Percentiles rank a stretch among this genome's conserved stretches.
These are phyloP conservation scores for Oscheius sp. DNA, from an alignment of 2,888 invertebrate species.

Conservation along the genomic window DNA sequence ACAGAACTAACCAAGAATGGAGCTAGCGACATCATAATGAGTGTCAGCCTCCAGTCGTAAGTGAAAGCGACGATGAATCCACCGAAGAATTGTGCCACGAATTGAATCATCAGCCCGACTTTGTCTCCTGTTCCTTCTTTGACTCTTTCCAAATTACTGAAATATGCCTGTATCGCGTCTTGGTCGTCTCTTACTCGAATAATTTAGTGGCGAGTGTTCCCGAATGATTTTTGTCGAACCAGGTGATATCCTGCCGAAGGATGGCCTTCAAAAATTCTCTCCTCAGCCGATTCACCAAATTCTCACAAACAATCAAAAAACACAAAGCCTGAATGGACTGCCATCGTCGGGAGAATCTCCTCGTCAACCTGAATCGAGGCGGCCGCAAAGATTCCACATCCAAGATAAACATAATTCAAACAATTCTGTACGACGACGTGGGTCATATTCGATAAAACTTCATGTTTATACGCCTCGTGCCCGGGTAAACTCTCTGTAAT, in stretches of 20 bases:
- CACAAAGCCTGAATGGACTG: constrained; percentile 71
- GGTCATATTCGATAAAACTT: constrained; percentile 40
- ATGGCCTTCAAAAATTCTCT: constrained; percentile 74
- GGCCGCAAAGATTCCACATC: constrained; percentile 53
- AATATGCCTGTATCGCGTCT: constrained; percentile 22
- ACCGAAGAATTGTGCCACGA: constrained; percentile 63
- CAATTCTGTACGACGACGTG: constrained; percentile 55
- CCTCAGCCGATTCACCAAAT: constrained; percentile 76
- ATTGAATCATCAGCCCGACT: constrained; percentile 47
- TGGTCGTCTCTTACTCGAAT: constrained; percentile 75
- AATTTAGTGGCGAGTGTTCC: constrained; percentile 76
- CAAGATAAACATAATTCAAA: constrained; percentile 60
- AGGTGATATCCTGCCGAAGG: constrained; percentile 75
- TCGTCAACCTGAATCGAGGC: constrained; percentile 47
- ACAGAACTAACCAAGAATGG: constrained; percentile 52
- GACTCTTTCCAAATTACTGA: constrained; percentile 69
- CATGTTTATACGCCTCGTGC: not conserved
- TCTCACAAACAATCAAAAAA: constrained; percentile 74
- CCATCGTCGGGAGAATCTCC: constrained; percentile 32
- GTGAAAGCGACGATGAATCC: constrained; percentile 61
- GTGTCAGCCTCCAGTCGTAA: constrained; percentile 65
- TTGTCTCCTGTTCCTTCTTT: constrained; percentile 71
- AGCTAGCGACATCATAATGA: constrained; percentile 71
- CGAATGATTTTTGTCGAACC: constrained; percentile 76
- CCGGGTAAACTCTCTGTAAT: not conserved